These are phyloP conservation scores for Gopherus flavomarginatus DNA, from an alignment of 2,113 vertebrate genomes.

Conservation along the genomic window DNA sequence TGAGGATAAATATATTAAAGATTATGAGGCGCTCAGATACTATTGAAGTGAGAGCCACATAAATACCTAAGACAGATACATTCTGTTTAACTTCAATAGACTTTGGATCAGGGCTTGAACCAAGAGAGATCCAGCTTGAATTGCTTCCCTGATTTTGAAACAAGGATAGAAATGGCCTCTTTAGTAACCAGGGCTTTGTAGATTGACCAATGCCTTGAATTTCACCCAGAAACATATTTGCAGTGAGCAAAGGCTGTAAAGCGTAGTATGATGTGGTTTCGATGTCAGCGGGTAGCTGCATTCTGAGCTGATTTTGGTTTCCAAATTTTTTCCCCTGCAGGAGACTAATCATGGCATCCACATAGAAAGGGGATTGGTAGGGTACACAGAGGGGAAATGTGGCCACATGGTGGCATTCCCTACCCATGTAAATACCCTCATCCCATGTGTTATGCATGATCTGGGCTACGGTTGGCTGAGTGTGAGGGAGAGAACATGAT, in stretches of 20 bases:
- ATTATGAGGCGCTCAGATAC: background rate
- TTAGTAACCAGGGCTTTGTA: background rate
- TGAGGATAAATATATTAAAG: background rate
- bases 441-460: background rate
- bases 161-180: background rate
- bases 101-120: background rate
- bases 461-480: rapidly evolving
- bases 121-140: background rate
- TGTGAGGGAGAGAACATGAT: background rate
- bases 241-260: too few species aligned
- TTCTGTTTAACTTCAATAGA: background rate
- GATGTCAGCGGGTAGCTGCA: rapidly evolving
- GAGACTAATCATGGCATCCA: rapidly evolving
- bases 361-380: background rate
- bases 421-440: background rate
- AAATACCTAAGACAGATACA: background rate
- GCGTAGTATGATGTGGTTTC: rapidly evolving
- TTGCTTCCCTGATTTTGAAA: background rate
- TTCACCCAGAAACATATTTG: background rate
- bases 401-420: rapidly evolving
- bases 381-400: background rate
- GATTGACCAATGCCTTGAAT: background rate
- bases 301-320: background rate
- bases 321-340: background rate
- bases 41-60: background rate